Percentiles rank a stretch among this genome's conserved stretches.
phyloP scores from a whole-genome alignment of 2,888 invertebrate species.

The Zootermopsis nevadensis region DNA sequence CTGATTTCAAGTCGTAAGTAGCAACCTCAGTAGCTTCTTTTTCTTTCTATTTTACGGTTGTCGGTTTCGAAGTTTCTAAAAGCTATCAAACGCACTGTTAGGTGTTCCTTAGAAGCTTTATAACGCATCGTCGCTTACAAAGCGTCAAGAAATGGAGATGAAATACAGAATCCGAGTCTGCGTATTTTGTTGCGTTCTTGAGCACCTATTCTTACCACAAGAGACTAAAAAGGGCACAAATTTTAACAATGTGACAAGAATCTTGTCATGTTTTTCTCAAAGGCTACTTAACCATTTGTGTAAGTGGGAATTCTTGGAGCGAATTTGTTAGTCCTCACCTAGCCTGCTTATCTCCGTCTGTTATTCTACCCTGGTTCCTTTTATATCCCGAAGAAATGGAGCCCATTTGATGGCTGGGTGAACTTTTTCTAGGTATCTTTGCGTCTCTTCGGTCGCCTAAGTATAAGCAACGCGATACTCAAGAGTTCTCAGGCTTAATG shows the following conservation, averaged over 20 bases:
- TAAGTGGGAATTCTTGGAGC: neutral
- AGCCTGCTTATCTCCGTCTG: neutral
- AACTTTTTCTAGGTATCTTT: neutral
- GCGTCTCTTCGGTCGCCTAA: too few relatives aligned
- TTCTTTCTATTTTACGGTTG: conserved; percentile 33
- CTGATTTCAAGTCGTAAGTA: neutral
- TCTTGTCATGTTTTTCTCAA: conserved; percentile 34
- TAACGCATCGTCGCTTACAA: conserved; percentile 34
- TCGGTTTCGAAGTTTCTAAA: conserved; percentile 33
- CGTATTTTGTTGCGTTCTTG: neutral
- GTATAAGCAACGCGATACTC: too few relatives aligned
- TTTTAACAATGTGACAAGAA: conserved; percentile 42
- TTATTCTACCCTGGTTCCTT: neutral
- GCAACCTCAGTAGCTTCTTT: neutral
- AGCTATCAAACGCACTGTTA: conserved; percentile 13
- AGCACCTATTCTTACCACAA: neutral
- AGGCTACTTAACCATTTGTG: conserved; percentile 15
- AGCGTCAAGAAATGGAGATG: conserved; percentile 3
- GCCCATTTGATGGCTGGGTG: neutral
- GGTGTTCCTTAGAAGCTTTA: neutral
- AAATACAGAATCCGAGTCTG: neutral
- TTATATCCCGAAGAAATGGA: neutral
- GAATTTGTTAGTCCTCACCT: neutral
- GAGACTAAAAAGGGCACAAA: neutral
- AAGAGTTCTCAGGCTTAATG: too few relatives aligned